Evolutionary conservation across 2,888 invertebrate genomes (phyloP), one percentile per base, ranked within the genome.

Genomic region (Oscheius sp.): DNA sequence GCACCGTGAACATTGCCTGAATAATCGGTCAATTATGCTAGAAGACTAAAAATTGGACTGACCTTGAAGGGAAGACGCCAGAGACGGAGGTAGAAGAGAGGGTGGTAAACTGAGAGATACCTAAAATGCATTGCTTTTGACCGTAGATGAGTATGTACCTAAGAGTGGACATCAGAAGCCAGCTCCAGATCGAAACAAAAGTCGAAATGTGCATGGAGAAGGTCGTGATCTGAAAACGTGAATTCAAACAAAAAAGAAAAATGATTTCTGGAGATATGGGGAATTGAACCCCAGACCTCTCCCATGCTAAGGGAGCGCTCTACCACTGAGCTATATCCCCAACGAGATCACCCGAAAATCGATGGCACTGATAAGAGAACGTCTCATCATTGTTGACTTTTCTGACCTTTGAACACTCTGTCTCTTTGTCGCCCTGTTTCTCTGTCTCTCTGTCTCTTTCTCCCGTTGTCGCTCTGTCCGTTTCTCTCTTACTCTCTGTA

Each of bases 271-370:
- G 77, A 77, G 77, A 70, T 77, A 77, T 78, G 59, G 77, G 78
- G 78, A 78, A 78, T 78, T 76, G 78, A 78, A 78, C 77, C 78
- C 78, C 78, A 79, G 79, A 65, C 79, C 70, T 81, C 80, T 80
- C 80, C 75, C 80, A 80, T 80, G 80, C 80, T 79, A 80, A 80
- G 80, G 76, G 80, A 80, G 80, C 80, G 80, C 80, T 80, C 80
- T 80, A 80, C 80, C 80, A 71, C 79, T 79, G 79, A 79, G 79
- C 79, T 79, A 79, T 80, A 80, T 71, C 79, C 79, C 79, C 42
- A 53, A 29, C n/a, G 53, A 53, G 59, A 29, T 21, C n/a, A 29
- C 11, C 5, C 13, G 4, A 59, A 63, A 32, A 35, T 9, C 11
- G 37, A 42, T 10, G 63, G 5, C 35, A 63, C 42, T 13, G 47